A percentile compares a stretch with the other conserved stretches of the same genome.
phyloP scores from a whole-genome alignment of 1,140 invertebrate species.

The Popillia japonica region DNA sequence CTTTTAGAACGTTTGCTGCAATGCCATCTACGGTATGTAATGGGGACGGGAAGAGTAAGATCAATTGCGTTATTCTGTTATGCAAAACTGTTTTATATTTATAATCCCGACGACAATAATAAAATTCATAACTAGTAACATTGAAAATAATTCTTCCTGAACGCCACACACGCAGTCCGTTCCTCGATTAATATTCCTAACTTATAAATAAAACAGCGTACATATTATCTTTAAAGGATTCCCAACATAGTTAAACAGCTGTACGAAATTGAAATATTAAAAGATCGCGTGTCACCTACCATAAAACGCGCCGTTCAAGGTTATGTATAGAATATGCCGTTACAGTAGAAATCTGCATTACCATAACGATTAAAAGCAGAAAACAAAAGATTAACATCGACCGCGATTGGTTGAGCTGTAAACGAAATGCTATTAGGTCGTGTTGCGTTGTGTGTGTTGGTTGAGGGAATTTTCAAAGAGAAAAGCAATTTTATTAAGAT shows the following conservation, averaged over 20 bases:
- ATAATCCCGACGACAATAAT: neutral
- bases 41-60: no score
- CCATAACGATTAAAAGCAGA: conserved; percentile 18
- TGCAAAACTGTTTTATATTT: no score
- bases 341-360: neutral
- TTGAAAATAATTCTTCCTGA: neutral
- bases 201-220: neutral
- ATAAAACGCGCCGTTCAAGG: neutral
- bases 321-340: neutral
- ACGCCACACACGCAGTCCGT: neutral
- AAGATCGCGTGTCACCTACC: neutral
- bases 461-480: neutral
- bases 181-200: neutral
- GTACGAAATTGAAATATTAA: conserved; percentile 23
- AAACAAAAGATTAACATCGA: conserved; percentile 7
- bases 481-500: conserved; percentile 21
- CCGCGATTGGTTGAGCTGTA: neutral
- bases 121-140: neutral
- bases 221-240: conserved; percentile 13
- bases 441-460: neutral
- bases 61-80: no score
- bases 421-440: neutral
- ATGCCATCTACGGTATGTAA: no score
- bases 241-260: neutral
- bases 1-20: no score